Conservation (phyloP, 2,113 vertebrate genomes). For the Ariopsis seemanni region DNA sequence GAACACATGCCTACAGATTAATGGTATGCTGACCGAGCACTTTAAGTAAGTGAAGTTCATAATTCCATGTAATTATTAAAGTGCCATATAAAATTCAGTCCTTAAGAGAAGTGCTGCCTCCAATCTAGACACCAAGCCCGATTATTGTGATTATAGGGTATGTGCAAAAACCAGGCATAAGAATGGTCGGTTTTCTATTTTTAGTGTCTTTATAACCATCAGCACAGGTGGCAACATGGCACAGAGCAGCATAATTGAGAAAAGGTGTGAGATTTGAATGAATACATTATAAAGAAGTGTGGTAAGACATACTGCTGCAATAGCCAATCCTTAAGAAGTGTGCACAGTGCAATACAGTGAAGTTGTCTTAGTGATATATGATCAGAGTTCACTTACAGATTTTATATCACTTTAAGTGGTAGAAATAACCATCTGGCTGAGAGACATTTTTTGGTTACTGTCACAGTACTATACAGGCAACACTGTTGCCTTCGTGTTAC, state of each 20-base stretch:
- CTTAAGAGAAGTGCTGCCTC: background rate
- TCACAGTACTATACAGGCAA: background rate
- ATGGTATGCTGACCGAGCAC: background rate
- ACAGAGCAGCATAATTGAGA: background rate
- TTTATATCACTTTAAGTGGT: background rate
- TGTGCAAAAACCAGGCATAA: background rate
- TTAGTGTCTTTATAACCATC: background rate
- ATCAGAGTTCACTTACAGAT: background rate
- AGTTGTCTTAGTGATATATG: background rate
- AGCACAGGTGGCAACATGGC: background rate
- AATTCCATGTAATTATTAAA: constrained; percentile 1
- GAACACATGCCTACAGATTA: background rate
- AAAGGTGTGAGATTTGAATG: background rate
- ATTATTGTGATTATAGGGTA: background rate
- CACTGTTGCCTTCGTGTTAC: background rate
- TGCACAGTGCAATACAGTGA: background rate
- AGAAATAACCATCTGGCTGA: background rate
- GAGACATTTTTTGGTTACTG: background rate
- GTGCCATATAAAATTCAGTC: background rate
- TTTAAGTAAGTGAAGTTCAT: background rate
- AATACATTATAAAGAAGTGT: background rate
- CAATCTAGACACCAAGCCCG: background rate
- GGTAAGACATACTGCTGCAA: background rate
- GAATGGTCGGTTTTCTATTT: background rate
- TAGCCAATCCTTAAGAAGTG: background rate